Evolutionary conservation across 2,113 vertebrate genomes (phyloP).

Genomic region (Pterocles orientalis): DNA sequence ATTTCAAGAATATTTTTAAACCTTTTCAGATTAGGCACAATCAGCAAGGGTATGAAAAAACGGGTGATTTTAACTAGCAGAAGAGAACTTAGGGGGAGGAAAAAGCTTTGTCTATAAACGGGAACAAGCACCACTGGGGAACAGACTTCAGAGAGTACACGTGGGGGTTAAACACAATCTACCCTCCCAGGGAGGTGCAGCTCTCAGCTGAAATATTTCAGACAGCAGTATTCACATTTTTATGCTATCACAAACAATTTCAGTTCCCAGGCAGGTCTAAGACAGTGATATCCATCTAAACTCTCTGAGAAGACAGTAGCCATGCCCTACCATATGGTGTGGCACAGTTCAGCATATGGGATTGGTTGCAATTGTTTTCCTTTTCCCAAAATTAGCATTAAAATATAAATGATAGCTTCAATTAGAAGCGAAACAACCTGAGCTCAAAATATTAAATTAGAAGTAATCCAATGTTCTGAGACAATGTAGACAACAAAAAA

Average conservation of each 20-base stretch:
- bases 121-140: neutral
- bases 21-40: neutral
- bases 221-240: neutral
- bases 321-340: conserved; percentile 56
- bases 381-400: conserved; percentile 35
- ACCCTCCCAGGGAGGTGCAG: neutral
- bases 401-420: conserved; percentile 49
- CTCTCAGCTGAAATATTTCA: neutral
- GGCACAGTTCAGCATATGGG: conserved; percentile 12
- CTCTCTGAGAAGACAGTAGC: conserved; percentile 17
- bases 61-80: neutral
- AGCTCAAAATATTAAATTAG: conserved; percentile 29
- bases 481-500: neutral
- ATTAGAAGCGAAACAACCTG: conserved; percentile 17
- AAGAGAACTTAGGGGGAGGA: neutral
- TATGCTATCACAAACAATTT: neutral
- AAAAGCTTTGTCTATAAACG: neutral
- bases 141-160: neutral
- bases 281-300: neutral
- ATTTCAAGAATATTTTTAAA: neutral
- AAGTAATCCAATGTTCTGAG: conserved; percentile 8
- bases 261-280: neutral
- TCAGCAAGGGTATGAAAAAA: neutral
- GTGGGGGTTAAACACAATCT: neutral
- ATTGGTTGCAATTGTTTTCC: neutral